A percentile compares a stretch with the other conserved stretches of the same genome.
These are phyloP conservation scores for Gyps fulvus DNA, from an alignment of 2,113 vertebrate species.

Conservation along the genomic window DNA sequence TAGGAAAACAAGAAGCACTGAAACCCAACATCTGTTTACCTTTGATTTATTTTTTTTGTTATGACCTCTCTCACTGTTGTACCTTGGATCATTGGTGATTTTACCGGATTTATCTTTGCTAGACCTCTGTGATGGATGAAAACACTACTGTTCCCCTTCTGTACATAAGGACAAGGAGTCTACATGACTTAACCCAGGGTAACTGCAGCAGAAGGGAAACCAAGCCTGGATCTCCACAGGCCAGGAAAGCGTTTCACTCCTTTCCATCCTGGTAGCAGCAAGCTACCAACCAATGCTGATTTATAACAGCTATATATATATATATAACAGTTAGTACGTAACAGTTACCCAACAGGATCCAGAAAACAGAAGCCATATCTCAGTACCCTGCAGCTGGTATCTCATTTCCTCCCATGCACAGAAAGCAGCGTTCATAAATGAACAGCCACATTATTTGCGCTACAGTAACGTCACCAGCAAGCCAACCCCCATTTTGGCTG, in stretches of 20 bases:
- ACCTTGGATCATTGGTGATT: neutral
- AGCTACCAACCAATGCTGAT: neutral
- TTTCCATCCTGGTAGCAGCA: neutral
- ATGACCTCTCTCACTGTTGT: neutral
- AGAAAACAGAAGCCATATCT: neutral
- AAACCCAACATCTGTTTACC: neutral
- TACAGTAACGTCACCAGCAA: too few species aligned
- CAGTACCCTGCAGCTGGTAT: neutral
- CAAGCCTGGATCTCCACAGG: neutral
- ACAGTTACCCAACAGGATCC: neutral
- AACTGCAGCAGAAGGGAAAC: neutral
- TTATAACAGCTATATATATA: neutral
- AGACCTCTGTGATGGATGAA: neutral
- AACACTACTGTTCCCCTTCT: neutral
- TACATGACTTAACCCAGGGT: neutral
- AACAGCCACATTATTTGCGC: fast-evolving
- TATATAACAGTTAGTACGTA: neutral
- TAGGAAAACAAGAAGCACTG: neutral
- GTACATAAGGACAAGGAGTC: neutral
- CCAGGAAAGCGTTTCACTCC: neutral
- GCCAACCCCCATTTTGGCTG: neutral
- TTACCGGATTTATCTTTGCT: neutral
- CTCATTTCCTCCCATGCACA: neutral
- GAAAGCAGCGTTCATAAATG: neutral
- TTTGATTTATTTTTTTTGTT: neutral